phyloP scores from a whole-genome alignment of 2,888 invertebrate species.

The Parochlus steinenii region DNA sequence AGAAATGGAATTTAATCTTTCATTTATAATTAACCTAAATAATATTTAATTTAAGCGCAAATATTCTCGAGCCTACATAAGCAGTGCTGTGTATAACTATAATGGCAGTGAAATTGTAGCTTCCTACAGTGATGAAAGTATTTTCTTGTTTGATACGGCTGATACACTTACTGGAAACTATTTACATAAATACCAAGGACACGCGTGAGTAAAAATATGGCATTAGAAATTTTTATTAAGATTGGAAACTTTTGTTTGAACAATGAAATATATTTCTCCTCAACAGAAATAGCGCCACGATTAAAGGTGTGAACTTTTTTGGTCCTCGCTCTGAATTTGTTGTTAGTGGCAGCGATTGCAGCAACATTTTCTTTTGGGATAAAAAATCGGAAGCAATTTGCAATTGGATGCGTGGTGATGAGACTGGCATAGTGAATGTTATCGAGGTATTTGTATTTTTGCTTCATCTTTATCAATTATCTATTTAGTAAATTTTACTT shows the following conservation, averaged over 20 bases:
- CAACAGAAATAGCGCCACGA: conserved; percentile 52
- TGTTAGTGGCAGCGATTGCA: conserved; percentile 88
- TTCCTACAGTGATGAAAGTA: conserved; percentile 87
- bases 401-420: conserved; percentile 73
- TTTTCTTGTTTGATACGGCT: conserved; percentile 68
- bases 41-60: not conserved
- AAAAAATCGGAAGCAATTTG: conserved; percentile 72
- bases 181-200: conserved; percentile 43
- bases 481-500: too few relatives aligned
- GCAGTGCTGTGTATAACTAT: conserved; percentile 81
- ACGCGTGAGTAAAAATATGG: conserved; percentile 27
- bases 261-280: conserved; percentile 22
- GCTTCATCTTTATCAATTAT: too few relatives aligned
- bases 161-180: conserved; percentile 31
- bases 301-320: conserved; percentile 88
- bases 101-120: conserved; percentile 81
- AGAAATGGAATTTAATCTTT: conserved; percentile 11
- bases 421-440: conserved; percentile 77
- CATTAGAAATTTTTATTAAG: conserved; percentile 1
- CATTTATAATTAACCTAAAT: too few relatives aligned
- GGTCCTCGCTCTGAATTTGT: conserved; percentile 82
- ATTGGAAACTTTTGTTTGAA: not conserved
- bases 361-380: conserved; percentile 79
- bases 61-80: conserved; percentile 35
- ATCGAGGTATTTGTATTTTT: conserved; percentile 79